A percentile compares a stretch with the other conserved stretches of the same genome.
Conservation (phyloP, 1,140 invertebrate species). For the Venustaconcha ellipsiformis region DNA sequence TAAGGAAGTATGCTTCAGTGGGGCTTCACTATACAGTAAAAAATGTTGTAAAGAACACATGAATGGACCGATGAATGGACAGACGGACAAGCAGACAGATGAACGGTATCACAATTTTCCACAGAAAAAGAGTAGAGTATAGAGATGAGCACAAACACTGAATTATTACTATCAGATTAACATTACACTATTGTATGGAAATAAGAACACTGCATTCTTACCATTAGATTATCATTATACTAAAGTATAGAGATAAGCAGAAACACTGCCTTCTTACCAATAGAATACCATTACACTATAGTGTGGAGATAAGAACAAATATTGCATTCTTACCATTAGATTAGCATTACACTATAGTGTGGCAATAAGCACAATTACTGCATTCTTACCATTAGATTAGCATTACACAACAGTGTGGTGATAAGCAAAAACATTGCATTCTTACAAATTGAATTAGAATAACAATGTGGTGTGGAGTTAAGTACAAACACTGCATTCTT, state of each 20-base stretch:
- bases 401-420: slow-evolving; percentile 72
- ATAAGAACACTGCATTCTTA: slow-evolving; percentile 32
- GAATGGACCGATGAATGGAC: too few species aligned
- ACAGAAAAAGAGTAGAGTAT: background rate
- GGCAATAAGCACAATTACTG: too few species aligned
- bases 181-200: slow-evolving; percentile 66
- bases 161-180: slow-evolving; percentile 44
- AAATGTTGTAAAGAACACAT: too few species aligned
- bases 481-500: too few species aligned
- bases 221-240: slow-evolving; percentile 75
- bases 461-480: slow-evolving; percentile 63
- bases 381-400: slow-evolving; percentile 69
- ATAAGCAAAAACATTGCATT: background rate
- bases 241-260: too few species aligned
- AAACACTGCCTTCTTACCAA: slow-evolving; percentile 59
- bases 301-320: too few species aligned
- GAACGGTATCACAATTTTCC: too few species aligned
- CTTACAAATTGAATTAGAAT: slow-evolving; percentile 70
- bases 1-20: too few species aligned
- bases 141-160: too few species aligned
- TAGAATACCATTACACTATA: slow-evolving; percentile 72
- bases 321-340: slow-evolving; percentile 4
- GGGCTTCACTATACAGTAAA: too few species aligned
- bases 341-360: slow-evolving; percentile 70
- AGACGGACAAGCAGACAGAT: too few species aligned